Conservation (phyloP, 2,888 invertebrate genomes). For the Parnassius orleans region DNA sequence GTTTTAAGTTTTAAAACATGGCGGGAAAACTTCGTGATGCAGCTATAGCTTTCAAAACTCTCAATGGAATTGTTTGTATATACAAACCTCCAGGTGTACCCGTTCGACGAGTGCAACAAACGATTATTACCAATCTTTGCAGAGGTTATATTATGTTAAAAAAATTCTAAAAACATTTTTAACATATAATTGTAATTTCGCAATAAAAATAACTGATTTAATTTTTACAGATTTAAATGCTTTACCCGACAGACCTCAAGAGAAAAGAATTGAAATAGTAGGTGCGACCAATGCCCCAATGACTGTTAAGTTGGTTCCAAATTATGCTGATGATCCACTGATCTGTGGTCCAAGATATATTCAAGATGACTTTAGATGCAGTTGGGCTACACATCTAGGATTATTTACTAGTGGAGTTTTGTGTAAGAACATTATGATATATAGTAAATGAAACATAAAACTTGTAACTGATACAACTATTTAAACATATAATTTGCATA, state of each 20-base stretch:
- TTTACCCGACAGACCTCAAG: slow-evolving; percentile 82
- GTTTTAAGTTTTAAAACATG: slow-evolving; percentile 22
- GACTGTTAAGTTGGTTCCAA: slow-evolving; percentile 82
- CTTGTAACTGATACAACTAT: no score
- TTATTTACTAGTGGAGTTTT: slow-evolving; percentile 87
- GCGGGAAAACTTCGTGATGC: slow-evolving; percentile 75
- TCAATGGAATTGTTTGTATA: slow-evolving; percentile 89
- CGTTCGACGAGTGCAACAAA: slow-evolving; percentile 75
- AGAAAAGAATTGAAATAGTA: slow-evolving; percentile 81
- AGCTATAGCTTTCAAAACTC: slow-evolving; percentile 80
- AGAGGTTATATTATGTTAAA: slow-evolving; percentile 74
- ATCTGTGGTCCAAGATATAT: slow-evolving; percentile 89
- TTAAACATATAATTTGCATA: no score
- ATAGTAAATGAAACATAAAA: no score
- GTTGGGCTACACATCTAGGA: slow-evolving; percentile 82
- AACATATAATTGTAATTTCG: no score
- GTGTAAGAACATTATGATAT: slow-evolving; percentile 67
- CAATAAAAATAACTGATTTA: no score
- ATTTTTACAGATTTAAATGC: slow-evolving; percentile 84
- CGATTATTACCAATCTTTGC: slow-evolving; percentile 83
- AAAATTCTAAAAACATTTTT: no score
- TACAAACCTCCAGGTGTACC: slow-evolving; percentile 87
- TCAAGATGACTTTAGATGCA: slow-evolving; percentile 83
- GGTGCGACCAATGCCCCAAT: slow-evolving; percentile 82
- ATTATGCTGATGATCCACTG: slow-evolving; percentile 87